Conservation (phyloP, 2,113 vertebrate species). For the Pygoscelis adeliae region DNA sequence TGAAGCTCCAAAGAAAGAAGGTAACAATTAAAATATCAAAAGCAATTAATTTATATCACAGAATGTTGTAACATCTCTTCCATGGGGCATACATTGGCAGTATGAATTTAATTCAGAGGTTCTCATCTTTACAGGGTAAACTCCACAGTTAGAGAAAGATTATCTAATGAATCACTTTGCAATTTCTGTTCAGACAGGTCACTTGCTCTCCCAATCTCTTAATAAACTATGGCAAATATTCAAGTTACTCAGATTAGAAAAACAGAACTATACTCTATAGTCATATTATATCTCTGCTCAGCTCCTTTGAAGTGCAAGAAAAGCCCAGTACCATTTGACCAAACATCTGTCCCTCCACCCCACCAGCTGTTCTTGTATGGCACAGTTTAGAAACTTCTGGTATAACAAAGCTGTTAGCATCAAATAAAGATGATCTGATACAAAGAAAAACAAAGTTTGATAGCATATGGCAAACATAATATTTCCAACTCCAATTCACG, state of each 20-base stretch:
- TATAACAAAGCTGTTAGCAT: slow-evolving; percentile 50
- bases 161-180: not conserved
- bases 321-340: slow-evolving; percentile 44
- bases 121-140: not conserved
- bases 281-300: not conserved
- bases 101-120: not conserved
- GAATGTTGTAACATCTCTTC: not conserved
- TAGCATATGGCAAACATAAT: slow-evolving; percentile 32
- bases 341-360: slow-evolving; percentile 66
- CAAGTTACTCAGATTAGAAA: slow-evolving; percentile 10
- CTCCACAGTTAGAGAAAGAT: not conserved
- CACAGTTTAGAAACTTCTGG: slow-evolving; percentile 5
- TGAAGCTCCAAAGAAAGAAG: not conserved
- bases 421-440: slow-evolving; percentile 38
- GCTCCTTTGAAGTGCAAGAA: slow-evolving; percentile 38
- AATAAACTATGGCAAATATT: slow-evolving; percentile 15
- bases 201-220: not conserved
- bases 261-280: not conserved
- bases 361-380: slow-evolving; percentile 36
- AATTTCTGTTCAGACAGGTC: not conserved
- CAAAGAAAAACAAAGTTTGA: slow-evolving; percentile 34
- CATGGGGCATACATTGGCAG: not conserved
- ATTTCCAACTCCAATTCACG: not conserved
- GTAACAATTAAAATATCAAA: not conserved
- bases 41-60: not conserved